These are phyloP conservation scores for Noctua janthe DNA, from an alignment of 2,888 invertebrate species.

Conservation along the genomic window DNA sequence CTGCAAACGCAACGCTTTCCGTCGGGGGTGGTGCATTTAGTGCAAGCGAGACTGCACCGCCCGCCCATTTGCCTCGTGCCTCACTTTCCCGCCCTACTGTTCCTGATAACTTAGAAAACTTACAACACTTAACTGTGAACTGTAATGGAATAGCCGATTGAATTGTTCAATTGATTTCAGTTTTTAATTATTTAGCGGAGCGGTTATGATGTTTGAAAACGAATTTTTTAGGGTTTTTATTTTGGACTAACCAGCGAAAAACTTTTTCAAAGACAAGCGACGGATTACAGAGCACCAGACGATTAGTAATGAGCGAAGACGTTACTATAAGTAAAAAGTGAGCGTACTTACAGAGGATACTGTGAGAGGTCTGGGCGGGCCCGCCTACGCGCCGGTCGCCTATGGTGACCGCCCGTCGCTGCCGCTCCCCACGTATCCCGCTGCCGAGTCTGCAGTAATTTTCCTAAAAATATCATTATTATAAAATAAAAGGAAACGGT, in stretches of 20 bases:
- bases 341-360: slow-evolving; percentile 67
- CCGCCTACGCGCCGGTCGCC: slow-evolving; percentile 82
- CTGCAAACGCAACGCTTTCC: slow-evolving; percentile 84
- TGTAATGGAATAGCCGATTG: slow-evolving; percentile 69
- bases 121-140: slow-evolving; percentile 69
- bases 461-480: slow-evolving; percentile 24
- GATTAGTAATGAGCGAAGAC: slow-evolving; percentile 40
- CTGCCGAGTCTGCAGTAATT: slow-evolving; percentile 44
- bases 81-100: slow-evolving; percentile 89
- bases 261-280: not conserved
- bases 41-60: slow-evolving; percentile 89
- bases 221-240: slow-evolving; percentile 28
- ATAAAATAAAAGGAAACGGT: not conserved
- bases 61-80: slow-evolving; percentile 89
- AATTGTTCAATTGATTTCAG: slow-evolving; percentile 58
- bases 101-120: slow-evolving; percentile 80
- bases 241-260: not conserved
- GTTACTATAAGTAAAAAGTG: slow-evolving; percentile 56
- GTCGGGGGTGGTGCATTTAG: slow-evolving; percentile 88
- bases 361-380: slow-evolving; percentile 71
- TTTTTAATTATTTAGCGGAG: slow-evolving; percentile 39
- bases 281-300: slow-evolving; percentile 29
- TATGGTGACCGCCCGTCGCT: slow-evolving; percentile 82
- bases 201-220: not conserved
- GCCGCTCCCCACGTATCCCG: slow-evolving; percentile 72